A percentile compares a stretch with the other conserved stretches of the same genome.
Evolutionary conservation across 2,888 invertebrate species (phyloP).

Genomic region (Helobdella robusta): DNA sequence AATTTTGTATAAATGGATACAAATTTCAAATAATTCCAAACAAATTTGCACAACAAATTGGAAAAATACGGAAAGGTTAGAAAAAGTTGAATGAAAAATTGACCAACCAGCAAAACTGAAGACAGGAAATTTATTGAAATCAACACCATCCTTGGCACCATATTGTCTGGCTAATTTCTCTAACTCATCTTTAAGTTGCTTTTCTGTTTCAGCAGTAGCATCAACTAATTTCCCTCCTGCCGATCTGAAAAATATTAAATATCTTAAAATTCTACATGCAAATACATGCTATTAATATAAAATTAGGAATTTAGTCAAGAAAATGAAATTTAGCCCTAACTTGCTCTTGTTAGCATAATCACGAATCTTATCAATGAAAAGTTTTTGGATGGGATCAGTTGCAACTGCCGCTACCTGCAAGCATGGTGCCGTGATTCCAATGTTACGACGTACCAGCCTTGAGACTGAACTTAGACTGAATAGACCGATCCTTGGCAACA

Average conservation of each 20-base stretch:
- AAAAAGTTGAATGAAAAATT: background rate
- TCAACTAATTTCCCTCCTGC: conserved; percentile 71
- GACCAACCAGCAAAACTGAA: conserved; percentile 62
- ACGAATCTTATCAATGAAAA: conserved; percentile 80
- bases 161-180: conserved; percentile 70
- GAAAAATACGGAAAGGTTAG: background rate
- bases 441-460: conserved; percentile 35
- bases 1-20: too few relatives aligned
- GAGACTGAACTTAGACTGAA: background rate
- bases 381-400: conserved; percentile 80
- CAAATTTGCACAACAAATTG: background rate
- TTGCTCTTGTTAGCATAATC: conserved; percentile 78
- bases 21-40: background rate
- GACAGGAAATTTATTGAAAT: conserved; percentile 79
- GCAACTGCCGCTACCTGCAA: conserved; percentile 37
- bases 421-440: conserved; percentile 40
- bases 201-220: conserved; percentile 65
- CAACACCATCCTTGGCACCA: conserved; percentile 64
- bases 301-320: background rate
- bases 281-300: background rate
- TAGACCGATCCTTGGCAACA: conserved; percentile 17
- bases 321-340: conserved; percentile 56
- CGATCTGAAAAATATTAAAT: conserved; percentile 51
- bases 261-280: background rate
- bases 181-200: conserved; percentile 66